phyloP scores from a whole-genome alignment of 2,113 vertebrate genomes.

The Campylomormyrus tamandua region DNA sequence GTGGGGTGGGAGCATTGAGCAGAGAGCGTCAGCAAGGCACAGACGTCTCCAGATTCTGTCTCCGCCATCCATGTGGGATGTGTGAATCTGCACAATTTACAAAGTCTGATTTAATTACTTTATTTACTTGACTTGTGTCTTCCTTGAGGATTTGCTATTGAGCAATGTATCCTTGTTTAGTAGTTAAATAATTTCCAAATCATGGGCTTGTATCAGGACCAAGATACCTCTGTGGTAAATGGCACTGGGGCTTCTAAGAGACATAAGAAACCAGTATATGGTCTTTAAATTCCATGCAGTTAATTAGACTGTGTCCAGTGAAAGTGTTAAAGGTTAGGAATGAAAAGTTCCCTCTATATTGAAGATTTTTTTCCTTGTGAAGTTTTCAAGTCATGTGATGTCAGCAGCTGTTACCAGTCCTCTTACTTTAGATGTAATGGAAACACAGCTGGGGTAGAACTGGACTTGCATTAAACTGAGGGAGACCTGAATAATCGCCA shows the following conservation, averaged over 20 bases:
- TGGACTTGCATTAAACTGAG: not conserved
- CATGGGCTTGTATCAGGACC: not conserved
- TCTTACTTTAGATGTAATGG: not conserved
- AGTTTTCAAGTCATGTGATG: not conserved
- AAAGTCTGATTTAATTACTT: not conserved
- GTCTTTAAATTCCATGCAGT: not conserved
- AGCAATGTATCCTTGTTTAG: not conserved
- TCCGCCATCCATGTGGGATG: not conserved
- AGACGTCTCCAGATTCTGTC: not conserved
- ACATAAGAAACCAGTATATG: not conserved
- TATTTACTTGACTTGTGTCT: not conserved
- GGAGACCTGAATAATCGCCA: not conserved
- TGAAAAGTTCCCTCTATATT: not conserved
- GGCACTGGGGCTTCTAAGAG: not conserved
- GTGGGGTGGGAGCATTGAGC: not conserved
- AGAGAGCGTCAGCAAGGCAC: not conserved
- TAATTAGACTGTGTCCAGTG: not conserved
- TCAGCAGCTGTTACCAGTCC: not conserved
- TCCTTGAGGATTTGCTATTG: not conserved
- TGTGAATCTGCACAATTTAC: not conserved
- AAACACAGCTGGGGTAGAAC: not conserved
- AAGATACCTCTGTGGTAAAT: not conserved
- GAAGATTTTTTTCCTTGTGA: not conserved
- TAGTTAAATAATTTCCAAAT: not conserved
- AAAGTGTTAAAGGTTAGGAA: not conserved